Percentiles rank a stretch among this genome's conserved stretches.
These are phyloP conservation scores for Seladonia tumulorum DNA, from an alignment of 2,888 invertebrate genomes.

Conservation along the genomic window DNA sequence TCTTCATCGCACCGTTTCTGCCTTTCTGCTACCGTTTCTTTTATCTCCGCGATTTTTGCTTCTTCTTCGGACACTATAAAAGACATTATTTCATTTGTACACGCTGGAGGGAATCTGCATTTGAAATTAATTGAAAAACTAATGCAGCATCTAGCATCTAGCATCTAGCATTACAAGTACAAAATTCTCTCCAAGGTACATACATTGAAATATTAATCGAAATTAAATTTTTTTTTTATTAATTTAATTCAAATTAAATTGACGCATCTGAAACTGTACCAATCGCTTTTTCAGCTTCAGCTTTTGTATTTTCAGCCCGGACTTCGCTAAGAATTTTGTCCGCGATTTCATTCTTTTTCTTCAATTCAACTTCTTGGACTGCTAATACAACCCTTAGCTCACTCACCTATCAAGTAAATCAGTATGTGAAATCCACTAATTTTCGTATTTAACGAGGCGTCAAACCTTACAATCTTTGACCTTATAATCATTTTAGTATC, in stretches of 20 bases:
- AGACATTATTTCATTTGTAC: slow-evolving; percentile 25
- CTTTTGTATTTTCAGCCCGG: slow-evolving; percentile 95
- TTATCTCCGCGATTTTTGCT: slow-evolving; percentile 94
- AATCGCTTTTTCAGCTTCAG: slow-evolving; percentile 93
- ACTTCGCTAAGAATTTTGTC: slow-evolving; percentile 95
- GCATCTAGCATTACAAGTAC: neutral
- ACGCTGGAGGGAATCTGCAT: neutral
- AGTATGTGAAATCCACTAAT: neutral
- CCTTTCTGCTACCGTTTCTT: slow-evolving; percentile 93
- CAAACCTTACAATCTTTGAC: neutral
- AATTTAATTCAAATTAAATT: neutral
- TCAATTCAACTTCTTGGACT: slow-evolving; percentile 92
- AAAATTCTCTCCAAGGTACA: neutral
- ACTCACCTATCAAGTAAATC: slow-evolving; percentile 86
- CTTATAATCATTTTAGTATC: no score
- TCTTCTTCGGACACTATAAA: slow-evolving; percentile 91
- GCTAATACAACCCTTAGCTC: slow-evolving; percentile 91
- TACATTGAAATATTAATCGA: neutral
- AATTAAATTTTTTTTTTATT: no score
- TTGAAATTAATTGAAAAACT: neutral
- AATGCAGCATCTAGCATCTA: neutral
- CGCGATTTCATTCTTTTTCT: slow-evolving; percentile 95
- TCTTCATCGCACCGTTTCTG: slow-evolving; percentile 95
- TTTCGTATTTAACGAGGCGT: neutral
- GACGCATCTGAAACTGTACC: slow-evolving; percentile 83